Evolutionary conservation across 2,888 invertebrate genomes (phyloP).

Genomic region (Ectropis crepuscularia): DNA sequence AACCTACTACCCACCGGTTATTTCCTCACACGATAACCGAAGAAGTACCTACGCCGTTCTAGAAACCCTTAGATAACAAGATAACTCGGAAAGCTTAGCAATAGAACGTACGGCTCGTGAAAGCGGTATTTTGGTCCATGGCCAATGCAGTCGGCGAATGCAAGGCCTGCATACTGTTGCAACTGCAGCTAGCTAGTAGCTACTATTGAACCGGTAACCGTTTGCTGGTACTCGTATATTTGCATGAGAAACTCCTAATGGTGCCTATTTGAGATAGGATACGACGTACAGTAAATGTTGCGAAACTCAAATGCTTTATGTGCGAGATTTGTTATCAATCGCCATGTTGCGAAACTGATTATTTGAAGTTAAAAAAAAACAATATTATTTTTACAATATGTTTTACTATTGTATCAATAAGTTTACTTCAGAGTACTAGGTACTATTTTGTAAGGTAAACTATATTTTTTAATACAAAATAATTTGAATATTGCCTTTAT

Average conservation of each 20-base stretch:
- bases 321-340: neutral
- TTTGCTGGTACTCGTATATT: constrained; percentile 20
- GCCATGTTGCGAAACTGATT: too few relatives aligned
- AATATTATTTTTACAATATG: too few relatives aligned
- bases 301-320: constrained; percentile 5
- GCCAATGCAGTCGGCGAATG: constrained; percentile 77
- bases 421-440: too few relatives aligned
- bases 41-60: neutral
- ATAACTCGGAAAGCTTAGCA: constrained; percentile 30
- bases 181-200: constrained; percentile 62
- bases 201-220: constrained; percentile 27
- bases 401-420: too few relatives aligned
- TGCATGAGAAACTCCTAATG: constrained; percentile 32
- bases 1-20: neutral
- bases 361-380: too few relatives aligned
- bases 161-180: constrained; percentile 79
- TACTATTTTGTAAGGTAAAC: too few relatives aligned
- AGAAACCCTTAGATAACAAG: constrained; percentile 36
- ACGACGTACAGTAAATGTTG: constrained; percentile 1
- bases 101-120: constrained; percentile 58
- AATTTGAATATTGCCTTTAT: too few relatives aligned
- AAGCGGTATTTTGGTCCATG: constrained; percentile 81
- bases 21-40: neutral
- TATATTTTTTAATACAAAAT: too few relatives aligned
- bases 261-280: constrained; percentile 11